phyloP scores from a whole-genome alignment of 2,797 vertebrate genomes.

The Galagoides demidoff region DNA sequence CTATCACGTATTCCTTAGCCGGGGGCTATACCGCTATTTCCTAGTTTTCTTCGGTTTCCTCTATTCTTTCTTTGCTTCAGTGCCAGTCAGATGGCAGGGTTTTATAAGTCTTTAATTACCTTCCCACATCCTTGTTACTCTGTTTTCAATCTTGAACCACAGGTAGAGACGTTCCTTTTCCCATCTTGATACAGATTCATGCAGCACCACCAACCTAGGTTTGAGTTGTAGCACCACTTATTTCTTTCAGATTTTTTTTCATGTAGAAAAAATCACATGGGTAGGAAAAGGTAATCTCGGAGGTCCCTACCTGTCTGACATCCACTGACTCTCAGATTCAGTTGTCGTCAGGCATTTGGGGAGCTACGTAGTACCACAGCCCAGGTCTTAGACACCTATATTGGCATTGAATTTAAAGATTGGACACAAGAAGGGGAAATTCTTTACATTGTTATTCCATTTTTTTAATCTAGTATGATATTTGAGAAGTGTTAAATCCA shows the following conservation, averaged over 20 bases:
- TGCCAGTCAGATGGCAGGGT: background rate
- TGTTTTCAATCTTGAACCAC: background rate
- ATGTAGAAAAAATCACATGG: background rate
- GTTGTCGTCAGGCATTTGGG: background rate
- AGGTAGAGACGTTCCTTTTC: background rate
- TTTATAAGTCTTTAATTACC: background rate
- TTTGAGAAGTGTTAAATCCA: background rate
- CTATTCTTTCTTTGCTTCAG: background rate
- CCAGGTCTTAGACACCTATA: background rate
- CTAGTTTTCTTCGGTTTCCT: background rate
- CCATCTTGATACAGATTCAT: background rate
- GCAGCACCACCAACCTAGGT: background rate
- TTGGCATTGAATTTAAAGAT: background rate
- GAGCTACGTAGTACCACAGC: background rate
- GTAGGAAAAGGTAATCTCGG: background rate
- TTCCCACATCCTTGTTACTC: slow-evolving; percentile 42
- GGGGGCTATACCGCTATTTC: background rate
- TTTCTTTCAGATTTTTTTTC: background rate
- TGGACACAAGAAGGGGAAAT: background rate
- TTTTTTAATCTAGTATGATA: background rate
- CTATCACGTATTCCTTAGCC: background rate
- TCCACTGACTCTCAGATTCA: background rate
- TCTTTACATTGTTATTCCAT: background rate
- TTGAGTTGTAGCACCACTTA: background rate
- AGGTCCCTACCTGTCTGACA: background rate